phyloP scores from a whole-genome alignment of 1,140 invertebrate species.

The Pseudomyrmex gracilis region DNA sequence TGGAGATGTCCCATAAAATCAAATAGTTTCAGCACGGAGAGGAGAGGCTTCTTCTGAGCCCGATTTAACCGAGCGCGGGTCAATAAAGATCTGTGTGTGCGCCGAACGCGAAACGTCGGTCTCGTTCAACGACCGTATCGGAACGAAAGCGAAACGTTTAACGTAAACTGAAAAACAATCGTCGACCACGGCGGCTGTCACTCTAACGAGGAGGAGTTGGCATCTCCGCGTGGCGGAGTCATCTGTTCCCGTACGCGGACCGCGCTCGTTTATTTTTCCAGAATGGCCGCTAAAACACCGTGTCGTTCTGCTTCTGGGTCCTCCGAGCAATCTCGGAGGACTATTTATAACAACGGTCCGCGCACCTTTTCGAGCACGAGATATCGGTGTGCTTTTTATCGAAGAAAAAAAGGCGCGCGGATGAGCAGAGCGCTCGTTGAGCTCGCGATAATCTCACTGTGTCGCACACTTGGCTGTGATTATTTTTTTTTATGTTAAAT shows the following conservation, averaged over 20 bases:
- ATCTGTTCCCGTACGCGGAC: constrained; percentile 81
- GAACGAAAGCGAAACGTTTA: constrained; percentile 81
- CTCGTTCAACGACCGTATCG: constrained; percentile 83
- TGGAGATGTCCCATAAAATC: constrained; percentile 79
- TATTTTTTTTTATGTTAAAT: no score
- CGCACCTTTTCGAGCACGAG: constrained; percentile 56
- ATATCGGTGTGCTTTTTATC: constrained; percentile 59
- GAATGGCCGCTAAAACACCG: constrained; percentile 83
- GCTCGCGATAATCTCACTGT: background rate
- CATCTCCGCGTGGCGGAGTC: constrained; percentile 77
- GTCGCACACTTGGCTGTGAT: background rate
- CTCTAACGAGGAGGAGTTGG: constrained; percentile 79
- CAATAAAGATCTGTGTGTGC: constrained; percentile 68
- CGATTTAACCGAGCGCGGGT: constrained; percentile 76
- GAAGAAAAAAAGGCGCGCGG: background rate
- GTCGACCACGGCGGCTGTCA: constrained; percentile 80
- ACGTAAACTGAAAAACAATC: constrained; percentile 84
- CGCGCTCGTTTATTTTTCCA: constrained; percentile 82
- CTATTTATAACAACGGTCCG: constrained; percentile 80
- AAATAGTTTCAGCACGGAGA: constrained; percentile 78
- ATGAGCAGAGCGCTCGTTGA: constrained; percentile 8
- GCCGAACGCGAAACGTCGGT: constrained; percentile 46
- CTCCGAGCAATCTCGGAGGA: constrained; percentile 79
- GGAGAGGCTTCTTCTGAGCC: constrained; percentile 72
- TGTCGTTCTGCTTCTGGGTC: constrained; percentile 71